Evolutionary conservation across 2,113 vertebrate species (phyloP).

Genomic region (Harpagus bidentatus): DNA sequence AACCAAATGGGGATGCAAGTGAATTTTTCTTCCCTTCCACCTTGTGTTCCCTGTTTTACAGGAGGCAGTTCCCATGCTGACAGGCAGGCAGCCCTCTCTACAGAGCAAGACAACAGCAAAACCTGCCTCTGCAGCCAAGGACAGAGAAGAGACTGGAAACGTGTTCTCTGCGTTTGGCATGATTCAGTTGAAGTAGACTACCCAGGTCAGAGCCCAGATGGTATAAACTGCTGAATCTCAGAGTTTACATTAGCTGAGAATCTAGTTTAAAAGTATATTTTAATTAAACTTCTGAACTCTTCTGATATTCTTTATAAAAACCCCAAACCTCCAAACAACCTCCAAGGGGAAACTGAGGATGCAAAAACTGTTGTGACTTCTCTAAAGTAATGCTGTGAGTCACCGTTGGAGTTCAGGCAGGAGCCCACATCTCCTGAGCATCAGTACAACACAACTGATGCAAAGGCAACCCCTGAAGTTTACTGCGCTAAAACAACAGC

Average conservation of each 20-base stretch:
- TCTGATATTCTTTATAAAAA: not conserved
- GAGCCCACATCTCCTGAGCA: not conserved
- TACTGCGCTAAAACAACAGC: not conserved
- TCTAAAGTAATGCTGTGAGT: not conserved
- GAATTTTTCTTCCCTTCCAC: not conserved
- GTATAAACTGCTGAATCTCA: slow-evolving; percentile 16
- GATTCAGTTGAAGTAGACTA: not conserved
- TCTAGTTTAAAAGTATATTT: not conserved
- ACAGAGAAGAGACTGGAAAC: not conserved
- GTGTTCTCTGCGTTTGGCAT: not conserved
- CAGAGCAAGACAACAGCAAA: not conserved
- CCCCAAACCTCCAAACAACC: not conserved
- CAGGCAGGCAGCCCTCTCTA: not conserved
- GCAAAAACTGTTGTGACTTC: not conserved
- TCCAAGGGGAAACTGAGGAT: not conserved
- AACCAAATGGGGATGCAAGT: not conserved
- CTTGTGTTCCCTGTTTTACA: not conserved
- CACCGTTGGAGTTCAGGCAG: not conserved
- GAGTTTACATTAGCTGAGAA: not conserved
- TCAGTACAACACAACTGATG: not conserved
- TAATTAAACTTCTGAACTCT: not conserved
- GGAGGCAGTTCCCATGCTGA: not conserved
- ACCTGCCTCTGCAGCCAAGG: not conserved
- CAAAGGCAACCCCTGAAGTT: not conserved
- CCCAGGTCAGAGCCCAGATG: slow-evolving; percentile 6